These are phyloP conservation scores for Lamproptera curius DNA, from an alignment of 2,888 invertebrate species.

Conservation along the genomic window DNA sequence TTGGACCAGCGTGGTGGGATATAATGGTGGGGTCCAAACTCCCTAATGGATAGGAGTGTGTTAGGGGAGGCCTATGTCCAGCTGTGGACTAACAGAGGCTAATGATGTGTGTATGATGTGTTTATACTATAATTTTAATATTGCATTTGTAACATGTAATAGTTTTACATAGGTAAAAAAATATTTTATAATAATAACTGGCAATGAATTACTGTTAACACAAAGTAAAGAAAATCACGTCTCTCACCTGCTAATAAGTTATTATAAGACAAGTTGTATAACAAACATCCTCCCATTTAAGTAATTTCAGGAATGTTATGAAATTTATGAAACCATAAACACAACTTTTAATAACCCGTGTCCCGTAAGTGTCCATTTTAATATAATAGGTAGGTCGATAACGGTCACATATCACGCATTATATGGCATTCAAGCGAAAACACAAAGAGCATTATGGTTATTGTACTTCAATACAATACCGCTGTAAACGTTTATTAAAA, in stretches of 20 bases:
- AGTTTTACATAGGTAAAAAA: no score
- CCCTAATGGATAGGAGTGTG: no score
- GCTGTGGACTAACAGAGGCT: no score
- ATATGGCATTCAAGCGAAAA: constrained; percentile 7
- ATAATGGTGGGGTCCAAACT: no score
- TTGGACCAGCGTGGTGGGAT: no score
- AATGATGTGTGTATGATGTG: no score
- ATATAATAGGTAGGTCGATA: constrained; percentile 1
- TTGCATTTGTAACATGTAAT: no score
- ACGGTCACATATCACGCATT: constrained; percentile 7
- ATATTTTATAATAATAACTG: background rate
- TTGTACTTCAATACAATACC: constrained; percentile 1
- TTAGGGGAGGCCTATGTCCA: no score
- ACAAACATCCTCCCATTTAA: background rate
- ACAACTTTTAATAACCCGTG: background rate
- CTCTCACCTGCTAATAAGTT: no score
- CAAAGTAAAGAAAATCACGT: background rate
- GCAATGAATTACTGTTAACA: background rate
- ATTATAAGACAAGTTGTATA: no score
- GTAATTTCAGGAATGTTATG: background rate
- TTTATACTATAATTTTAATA: no score
- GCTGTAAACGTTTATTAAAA: background rate
- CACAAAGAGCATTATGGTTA: constrained; percentile 8
- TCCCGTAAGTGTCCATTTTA: constrained; percentile 6
- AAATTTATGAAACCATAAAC: background rate